Base-by-base conservation (phyloP, 2,888 invertebrate genomes). In the Chirona hameri region DNA sequence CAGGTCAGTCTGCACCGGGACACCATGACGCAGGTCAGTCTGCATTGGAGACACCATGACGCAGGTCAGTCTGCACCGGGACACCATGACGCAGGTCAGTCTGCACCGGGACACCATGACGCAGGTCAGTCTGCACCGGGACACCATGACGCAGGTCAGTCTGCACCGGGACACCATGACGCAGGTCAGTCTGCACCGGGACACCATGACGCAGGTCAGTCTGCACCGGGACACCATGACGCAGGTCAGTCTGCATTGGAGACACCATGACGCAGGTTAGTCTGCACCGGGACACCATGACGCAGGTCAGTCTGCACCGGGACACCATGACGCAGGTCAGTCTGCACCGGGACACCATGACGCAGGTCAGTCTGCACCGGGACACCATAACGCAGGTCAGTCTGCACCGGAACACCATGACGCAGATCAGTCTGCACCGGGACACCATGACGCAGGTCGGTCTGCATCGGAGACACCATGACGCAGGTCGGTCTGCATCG, bases 321-420 rank as follows among this genome's bases (percentile, higher is more conserved):
- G 76, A 76, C 76, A 24, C 76, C 76, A 39, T 76, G 27, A 46
- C 24, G 7, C 31, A 76, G 76, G 76, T 76, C 27, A 69, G 69
- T 27, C 24, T 60, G n/a, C n/a, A 24, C 3, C 24, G 60, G 2
- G 65, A 65, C 65, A 27, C 7, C 27, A n/a, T 65, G 27, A 65
- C n/a, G 14, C 65, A 27, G 65, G 65, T 27, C 27, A 65, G 65
- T 27, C 27, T 21, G 27, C 14, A 24, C 2, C 12, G 27, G 0
- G 65, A 65, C 27, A 27, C 65, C 27, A 24, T 65, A 1, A 27
- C n/a, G 10, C 65, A 65, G 65, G 65, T 27, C 27, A 27, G 65
- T 7, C 7, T 60, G 7, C 24, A 9, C 3, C 12, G 27, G 27
- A 9, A 65, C 65, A 27, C 14, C 65, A 65, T 9, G 27, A n/a